These are phyloP conservation scores for Sus scrofa DNA, from an alignment of 2,113 vertebrate genomes.

Conservation along the genomic window T2T-Sscrofa CM000819.6:122674001-122674500, in stretches of 20 bases:
- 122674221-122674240: slow-evolving; percentile 70
- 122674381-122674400: slow-evolving; percentile 62
- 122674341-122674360: slow-evolving; percentile 62
- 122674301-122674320: slow-evolving; percentile 25
- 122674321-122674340: slow-evolving; percentile 31
- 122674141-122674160: slow-evolving; percentile 50
- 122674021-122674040: background rate
- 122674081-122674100: slow-evolving; percentile 16
- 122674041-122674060: slow-evolving; percentile 4
- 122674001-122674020: background rate
- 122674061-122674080: background rate
- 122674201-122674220: background rate
- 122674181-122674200: background rate
- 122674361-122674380: slow-evolving; percentile 22
- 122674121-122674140: slow-evolving; percentile 32
- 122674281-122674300: slow-evolving; percentile 60
- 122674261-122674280: slow-evolving; percentile 62
- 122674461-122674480: background rate
- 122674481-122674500: background rate
- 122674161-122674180: slow-evolving; percentile 47
- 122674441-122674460: background rate
- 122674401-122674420: slow-evolving; percentile 49
- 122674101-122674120: slow-evolving; percentile 15
- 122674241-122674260: slow-evolving; percentile 61
- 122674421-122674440: background rate